A percentile compares a stretch with the other conserved stretches of the same genome.
Evolutionary conservation across 2,888 invertebrate species (phyloP).

Genomic region (Pachymerium ferrugineum): DNA sequence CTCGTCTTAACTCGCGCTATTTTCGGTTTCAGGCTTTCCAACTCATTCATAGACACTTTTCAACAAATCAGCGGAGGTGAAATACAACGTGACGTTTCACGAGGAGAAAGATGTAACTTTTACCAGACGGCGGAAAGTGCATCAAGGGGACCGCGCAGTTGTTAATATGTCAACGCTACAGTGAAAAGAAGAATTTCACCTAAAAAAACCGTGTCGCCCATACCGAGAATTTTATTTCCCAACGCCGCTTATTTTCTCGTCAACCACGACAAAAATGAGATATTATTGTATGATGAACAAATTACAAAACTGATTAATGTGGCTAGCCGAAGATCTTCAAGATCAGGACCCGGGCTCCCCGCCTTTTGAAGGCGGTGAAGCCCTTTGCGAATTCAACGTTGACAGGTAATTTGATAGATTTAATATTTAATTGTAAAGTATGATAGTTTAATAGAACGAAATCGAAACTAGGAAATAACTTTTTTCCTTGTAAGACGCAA

Average conservation of each 20-base stretch:
- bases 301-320: conserved; percentile 29
- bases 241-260: no score
- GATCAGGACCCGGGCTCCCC: conserved; percentile 37
- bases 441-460: neutral
- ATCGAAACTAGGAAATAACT: no score
- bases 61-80: neutral
- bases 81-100: neutral
- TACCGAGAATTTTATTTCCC: no score
- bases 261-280: neutral
- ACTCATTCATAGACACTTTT: conserved; percentile 14
- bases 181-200: neutral
- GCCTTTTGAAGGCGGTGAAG: conserved; percentile 39
- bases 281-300: conserved; percentile 19
- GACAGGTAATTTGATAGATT: conserved; percentile 34
- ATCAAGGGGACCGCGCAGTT: neutral
- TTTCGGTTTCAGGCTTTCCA: conserved; percentile 27
- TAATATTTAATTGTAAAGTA: neutral
- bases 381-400: conserved; percentile 39
- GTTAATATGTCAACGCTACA: neutral
- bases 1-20: conserved; percentile 2
- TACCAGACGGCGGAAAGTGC: neutral
- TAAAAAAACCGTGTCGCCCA: no score
- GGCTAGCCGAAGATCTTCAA: conserved; percentile 31
- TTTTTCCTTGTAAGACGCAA: no score
- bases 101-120: neutral